Percentiles rank a stretch among this genome's conserved stretches.
phyloP scores from a whole-genome alignment of 2,888 invertebrate genomes.

The Harmothoe impar region DNA sequence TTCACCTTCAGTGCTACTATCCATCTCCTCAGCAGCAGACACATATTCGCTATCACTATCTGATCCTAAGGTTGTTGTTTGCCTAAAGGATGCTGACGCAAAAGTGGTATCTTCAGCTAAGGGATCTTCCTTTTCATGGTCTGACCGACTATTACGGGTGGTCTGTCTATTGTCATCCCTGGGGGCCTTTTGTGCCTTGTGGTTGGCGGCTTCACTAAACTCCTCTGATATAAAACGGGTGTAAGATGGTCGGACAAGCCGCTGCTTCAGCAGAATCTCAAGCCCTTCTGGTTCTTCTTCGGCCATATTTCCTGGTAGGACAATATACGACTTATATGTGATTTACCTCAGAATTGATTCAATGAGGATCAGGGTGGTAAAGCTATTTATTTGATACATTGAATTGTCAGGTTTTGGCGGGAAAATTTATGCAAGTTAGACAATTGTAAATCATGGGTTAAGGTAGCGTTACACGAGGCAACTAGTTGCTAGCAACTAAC shows the following conservation, averaged over 20 bases:
- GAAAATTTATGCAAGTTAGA: no score
- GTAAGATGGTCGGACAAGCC: not conserved
- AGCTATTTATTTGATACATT: no score
- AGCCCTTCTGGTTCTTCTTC: not conserved
- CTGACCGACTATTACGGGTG: not conserved
- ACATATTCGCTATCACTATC: conserved; percentile 5
- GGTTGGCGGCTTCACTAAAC: not conserved
- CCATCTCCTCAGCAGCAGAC: not conserved
- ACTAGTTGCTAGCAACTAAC: no score
- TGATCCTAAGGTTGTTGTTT: not conserved
- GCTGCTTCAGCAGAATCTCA: not conserved
- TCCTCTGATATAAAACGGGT: not conserved
- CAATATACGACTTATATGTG: no score
- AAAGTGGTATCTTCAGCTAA: not conserved
- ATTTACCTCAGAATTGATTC: no score
- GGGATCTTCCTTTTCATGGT: not conserved
- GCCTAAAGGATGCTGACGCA: not conserved
- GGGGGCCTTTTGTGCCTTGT: not conserved
- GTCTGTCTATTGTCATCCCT: not conserved
- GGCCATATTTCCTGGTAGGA: no score
- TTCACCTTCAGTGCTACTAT: not conserved
- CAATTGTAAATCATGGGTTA: no score
- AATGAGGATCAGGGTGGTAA: no score
- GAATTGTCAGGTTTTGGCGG: no score
- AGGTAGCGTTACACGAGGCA: no score